Evolutionary conservation across 2,797 vertebrate genomes (phyloP).

Genomic region (Coregonus suidteri): DNA sequence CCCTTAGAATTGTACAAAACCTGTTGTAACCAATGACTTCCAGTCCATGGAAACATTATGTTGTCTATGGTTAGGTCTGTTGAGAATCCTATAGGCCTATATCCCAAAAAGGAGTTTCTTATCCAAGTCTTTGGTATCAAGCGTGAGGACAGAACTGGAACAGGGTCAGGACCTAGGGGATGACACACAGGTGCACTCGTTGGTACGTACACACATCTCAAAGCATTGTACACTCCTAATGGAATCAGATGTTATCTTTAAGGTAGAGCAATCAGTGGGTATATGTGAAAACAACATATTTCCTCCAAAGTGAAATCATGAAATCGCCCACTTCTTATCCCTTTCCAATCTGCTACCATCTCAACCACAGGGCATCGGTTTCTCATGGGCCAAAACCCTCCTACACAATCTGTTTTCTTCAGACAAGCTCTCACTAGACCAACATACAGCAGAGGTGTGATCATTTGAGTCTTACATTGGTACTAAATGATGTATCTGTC

Average conservation of each 20-base stretch:
- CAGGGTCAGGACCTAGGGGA: slow-evolving; percentile 76
- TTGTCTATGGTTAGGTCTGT: neutral
- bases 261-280: neutral
- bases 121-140: slow-evolving; percentile 76
- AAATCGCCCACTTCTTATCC: neutral
- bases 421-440: no score
- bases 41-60: neutral
- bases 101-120: slow-evolving; percentile 39
- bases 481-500: neutral
- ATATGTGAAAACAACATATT: neutral
- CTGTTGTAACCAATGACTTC: neutral
- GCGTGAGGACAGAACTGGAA: slow-evolving; percentile 82
- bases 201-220: no score
- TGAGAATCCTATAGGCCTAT: neutral
- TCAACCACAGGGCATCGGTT: no score
- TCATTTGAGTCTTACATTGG: neutral
- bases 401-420: no score
- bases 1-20: neutral
- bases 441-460: no score
- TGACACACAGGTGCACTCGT: slow-evolving; percentile 3
- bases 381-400: no score
- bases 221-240: neutral
- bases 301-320: neutral
- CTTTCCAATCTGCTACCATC: no score
- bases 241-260: no score